A percentile compares a stretch with the other conserved stretches of the same genome.
Evolutionary conservation across 1,140 invertebrate species (phyloP).

Genomic region (Drosophila carrolli): DNA sequence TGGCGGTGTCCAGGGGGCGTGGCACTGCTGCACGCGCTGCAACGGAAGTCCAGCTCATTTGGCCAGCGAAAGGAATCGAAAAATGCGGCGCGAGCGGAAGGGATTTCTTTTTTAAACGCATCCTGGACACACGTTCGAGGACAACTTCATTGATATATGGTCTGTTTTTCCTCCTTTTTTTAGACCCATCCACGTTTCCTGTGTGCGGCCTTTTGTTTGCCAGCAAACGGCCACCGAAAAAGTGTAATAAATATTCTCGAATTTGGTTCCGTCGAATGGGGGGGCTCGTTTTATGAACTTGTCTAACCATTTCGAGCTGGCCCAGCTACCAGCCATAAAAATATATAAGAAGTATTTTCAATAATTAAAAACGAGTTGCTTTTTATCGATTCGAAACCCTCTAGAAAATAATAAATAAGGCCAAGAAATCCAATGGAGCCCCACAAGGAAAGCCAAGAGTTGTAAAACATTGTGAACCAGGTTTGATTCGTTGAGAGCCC

Average conservation of each 20-base stretch:
- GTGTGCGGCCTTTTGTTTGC: conserved; percentile 52
- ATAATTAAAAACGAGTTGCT: conserved; percentile 57
- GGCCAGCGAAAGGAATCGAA: conserved; percentile 41
- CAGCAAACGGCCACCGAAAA: conserved; percentile 35
- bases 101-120: conserved; percentile 81
- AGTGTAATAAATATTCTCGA: conserved; percentile 58
- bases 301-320: conserved; percentile 33
- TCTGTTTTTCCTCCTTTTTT: conserved; percentile 50
- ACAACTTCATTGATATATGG: conserved; percentile 79
- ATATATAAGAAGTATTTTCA: conserved; percentile 43
- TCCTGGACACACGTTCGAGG: conserved; percentile 73
- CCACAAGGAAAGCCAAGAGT: conserved; percentile 46
- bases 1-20: conserved; percentile 36
- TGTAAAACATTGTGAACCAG: conserved; percentile 59
- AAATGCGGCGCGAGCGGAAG: conserved; percentile 59
- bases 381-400: conserved; percentile 6
- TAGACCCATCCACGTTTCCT: conserved; percentile 57
- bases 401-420: conserved; percentile 36
- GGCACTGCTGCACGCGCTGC: conserved; percentile 65
- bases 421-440: conserved; percentile 35
- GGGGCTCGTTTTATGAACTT: conserved; percentile 42
- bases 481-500: conserved; percentile 38
- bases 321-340: conserved; percentile 38
- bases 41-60: conserved; percentile 80
- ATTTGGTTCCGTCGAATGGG: conserved; percentile 16